These are phyloP conservation scores for Rhaphigaster nebulosa DNA, from an alignment of 2,888 invertebrate genomes.

Conservation along the genomic window DNA sequence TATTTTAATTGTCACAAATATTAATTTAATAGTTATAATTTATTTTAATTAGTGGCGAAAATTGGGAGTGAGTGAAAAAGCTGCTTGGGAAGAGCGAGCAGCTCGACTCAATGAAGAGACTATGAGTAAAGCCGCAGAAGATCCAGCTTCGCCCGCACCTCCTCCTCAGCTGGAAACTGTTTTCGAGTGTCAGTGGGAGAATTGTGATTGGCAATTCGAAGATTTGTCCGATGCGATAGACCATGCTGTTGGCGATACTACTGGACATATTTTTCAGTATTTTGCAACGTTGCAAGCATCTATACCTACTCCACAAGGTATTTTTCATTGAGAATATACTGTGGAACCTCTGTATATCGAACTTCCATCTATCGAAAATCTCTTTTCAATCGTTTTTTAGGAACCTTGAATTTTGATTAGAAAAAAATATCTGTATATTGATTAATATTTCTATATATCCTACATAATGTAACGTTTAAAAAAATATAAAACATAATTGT, in stretches of 20 bases:
- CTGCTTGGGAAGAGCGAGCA: slow-evolving; percentile 95
- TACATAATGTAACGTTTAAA: too few species aligned
- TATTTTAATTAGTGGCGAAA: slow-evolving; percentile 86
- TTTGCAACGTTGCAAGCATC: slow-evolving; percentile 67
- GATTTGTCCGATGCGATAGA: slow-evolving; percentile 89
- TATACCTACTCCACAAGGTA: slow-evolving; percentile 68
- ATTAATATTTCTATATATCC: too few species aligned
- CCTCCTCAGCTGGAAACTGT: slow-evolving; percentile 69
- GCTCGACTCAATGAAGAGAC: slow-evolving; percentile 90
- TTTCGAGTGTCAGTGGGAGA: slow-evolving; percentile 92
- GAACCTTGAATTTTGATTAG: too few species aligned
- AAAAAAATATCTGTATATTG: too few species aligned
- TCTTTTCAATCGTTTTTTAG: too few species aligned
- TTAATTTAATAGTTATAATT: background rate
- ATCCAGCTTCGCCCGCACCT: slow-evolving; percentile 69
- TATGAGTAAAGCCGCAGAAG: slow-evolving; percentile 77
- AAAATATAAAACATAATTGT: too few species aligned
- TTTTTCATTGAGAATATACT: slow-evolving; percentile 33
- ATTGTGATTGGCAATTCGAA: slow-evolving; percentile 94
- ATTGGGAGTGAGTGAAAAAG: slow-evolving; percentile 87
- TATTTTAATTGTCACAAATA: too few species aligned
- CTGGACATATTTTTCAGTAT: slow-evolving; percentile 79
- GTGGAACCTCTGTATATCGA: too few species aligned
- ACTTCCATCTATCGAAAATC: too few species aligned
- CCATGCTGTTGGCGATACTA: slow-evolving; percentile 84